Base-by-base conservation (phyloP, 2,113 vertebrate species). In the Dipodomys spectabilis region DNA sequence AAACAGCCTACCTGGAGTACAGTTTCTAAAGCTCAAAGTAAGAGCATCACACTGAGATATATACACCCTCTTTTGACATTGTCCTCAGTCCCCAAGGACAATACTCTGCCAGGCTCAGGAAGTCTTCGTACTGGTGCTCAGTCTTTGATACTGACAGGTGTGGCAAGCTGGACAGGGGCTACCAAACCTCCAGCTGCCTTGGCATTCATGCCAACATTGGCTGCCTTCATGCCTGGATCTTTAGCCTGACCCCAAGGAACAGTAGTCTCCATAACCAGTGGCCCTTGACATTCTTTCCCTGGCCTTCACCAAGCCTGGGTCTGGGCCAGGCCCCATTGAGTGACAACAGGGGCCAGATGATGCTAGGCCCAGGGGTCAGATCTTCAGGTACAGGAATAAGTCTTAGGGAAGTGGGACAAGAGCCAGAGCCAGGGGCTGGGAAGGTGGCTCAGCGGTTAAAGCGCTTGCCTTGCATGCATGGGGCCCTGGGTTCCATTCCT, bases 81-180 rank as follows among this genome's bases (percentile, higher is more conserved):
- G n/a, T 3, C 78, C 49, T 35, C 44, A 68, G 27, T 7, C 12
- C 11, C 69, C 12, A 64, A 39, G 39, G 39, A 39, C 39, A n/a
- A 44, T 44, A 23, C 57, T 93, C 44, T 62, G 8, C 64, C 93
- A 95, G 93, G 84, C 15, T 96, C 96, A 35, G 95, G 94, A 39
- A 12, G 12, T 12, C 49, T 49, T 49, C 10, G 49, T 49, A 49
- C 49, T 49, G 49, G 49, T 49, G 12, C 49, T 49, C 49, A 49
- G 49, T 49, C 49, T 49, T 49, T 49, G 93, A 49, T 88, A 69
- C 95, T 72, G 13, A 75, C 79, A 6, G 95, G 86, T 10, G 30
- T 82, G 10, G 82, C 80, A 25, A 94, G 45, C 5, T 95, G 79
- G 93, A 45, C 12, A 71, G 5, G 81, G 83, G 93, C 44, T 91